phyloP scores from a whole-genome alignment of 2,888 invertebrate species.

The Amphiduros pacificus region DNA sequence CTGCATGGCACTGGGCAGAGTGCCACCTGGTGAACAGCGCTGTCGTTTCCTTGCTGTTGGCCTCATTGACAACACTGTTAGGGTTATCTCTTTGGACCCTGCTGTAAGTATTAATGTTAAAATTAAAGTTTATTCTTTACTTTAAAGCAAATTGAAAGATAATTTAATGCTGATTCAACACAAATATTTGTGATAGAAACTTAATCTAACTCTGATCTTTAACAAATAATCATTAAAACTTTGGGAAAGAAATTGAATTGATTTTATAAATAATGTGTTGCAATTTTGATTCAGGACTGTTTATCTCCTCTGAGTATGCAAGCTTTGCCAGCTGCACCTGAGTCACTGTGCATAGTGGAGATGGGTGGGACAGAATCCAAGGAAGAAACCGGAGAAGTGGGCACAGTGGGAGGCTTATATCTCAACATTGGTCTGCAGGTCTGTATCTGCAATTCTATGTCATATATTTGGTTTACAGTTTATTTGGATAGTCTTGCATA shows the following conservation, averaged over 20 bases:
- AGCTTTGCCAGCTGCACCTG: constrained; percentile 91
- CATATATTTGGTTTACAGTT: too few relatives aligned
- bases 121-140: too few relatives aligned
- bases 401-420: constrained; percentile 77
- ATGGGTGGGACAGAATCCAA: constrained; percentile 68
- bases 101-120: constrained; percentile 67
- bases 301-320: constrained; percentile 94
- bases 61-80: constrained; percentile 91
- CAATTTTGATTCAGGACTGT: constrained; percentile 76
- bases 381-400: constrained; percentile 60
- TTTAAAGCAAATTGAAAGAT: too few relatives aligned
- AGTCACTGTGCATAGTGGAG: constrained; percentile 95
- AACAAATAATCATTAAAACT: too few relatives aligned
- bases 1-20: constrained; percentile 96
- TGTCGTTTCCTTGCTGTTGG: constrained; percentile 96
- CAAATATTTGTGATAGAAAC: too few relatives aligned
- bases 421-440: constrained; percentile 90
- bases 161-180: too few relatives aligned
- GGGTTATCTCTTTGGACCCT: constrained; percentile 96
- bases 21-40: constrained; percentile 91
- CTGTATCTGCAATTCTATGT: too few relatives aligned
- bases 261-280: too few relatives aligned
- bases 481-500: too few relatives aligned
- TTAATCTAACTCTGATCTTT: too few relatives aligned
- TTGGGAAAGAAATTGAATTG: too few relatives aligned